phyloP scores from a whole-genome alignment of 2,888 invertebrate genomes.

The Carabus problematicus region DNA sequence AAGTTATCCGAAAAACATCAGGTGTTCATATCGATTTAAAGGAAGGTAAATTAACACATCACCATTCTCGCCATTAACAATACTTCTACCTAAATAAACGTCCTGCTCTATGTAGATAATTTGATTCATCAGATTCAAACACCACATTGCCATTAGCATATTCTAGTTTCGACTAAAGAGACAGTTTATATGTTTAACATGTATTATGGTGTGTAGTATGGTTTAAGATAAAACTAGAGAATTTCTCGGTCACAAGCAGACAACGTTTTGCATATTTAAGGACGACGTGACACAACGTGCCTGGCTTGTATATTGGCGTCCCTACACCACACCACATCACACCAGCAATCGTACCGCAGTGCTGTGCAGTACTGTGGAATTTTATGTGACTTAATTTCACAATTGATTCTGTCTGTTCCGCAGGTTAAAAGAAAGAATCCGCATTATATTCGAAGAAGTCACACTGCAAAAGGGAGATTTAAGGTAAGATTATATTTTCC shows the following conservation, averaged over 20 bases:
- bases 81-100: background rate
- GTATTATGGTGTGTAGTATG: conserved; percentile 7
- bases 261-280: conserved; percentile 34
- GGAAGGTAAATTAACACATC: conserved; percentile 70
- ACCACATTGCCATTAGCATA: too few species aligned
- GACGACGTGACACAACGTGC: conserved; percentile 11
- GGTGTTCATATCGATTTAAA: conserved; percentile 88
- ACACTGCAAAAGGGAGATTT: conserved; percentile 78
- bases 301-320: too few species aligned
- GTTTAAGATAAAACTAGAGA: conserved; percentile 26
- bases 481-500: conserved; percentile 64
- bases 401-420: background rate
- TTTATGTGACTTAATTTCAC: too few species aligned
- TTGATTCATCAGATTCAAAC: too few species aligned
- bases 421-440: conserved; percentile 79
- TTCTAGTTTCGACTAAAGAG: too few species aligned
- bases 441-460: conserved; percentile 83
- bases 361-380: too few species aligned
- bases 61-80: background rate
- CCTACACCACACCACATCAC: too few species aligned
- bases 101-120: too few species aligned
- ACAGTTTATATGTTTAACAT: conserved; percentile 25
- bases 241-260: conserved; percentile 27
- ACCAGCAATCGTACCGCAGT: too few species aligned
- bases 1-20: conserved; percentile 89